These are phyloP conservation scores for Drosophila murphyi DNA, from an alignment of 1,140 invertebrate species.

Conservation along the genomic window DNA sequence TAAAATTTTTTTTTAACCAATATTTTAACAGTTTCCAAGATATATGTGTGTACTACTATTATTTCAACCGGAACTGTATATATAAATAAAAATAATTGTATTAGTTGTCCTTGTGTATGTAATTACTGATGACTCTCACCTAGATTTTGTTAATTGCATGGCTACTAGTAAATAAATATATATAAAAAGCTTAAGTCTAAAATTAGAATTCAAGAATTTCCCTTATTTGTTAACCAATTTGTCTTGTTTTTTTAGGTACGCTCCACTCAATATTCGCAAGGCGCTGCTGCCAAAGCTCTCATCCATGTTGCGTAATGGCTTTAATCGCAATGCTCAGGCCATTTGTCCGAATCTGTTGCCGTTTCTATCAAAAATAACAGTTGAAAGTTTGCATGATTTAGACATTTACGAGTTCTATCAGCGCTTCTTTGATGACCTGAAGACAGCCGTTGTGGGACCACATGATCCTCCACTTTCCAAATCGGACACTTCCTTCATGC, in stretches of 20 bases:
- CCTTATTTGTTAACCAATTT: too few relatives aligned
- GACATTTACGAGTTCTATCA: conserved; percentile 86
- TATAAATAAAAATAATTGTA: too few relatives aligned
- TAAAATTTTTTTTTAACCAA: too few relatives aligned
- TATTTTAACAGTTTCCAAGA: too few relatives aligned
- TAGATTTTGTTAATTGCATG: too few relatives aligned
- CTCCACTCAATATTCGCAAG: conserved; percentile 89
- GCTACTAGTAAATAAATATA: too few relatives aligned
- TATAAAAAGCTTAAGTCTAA: too few relatives aligned
- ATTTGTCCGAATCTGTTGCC: conserved; percentile 91
- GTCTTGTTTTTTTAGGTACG: conserved; percentile 86
- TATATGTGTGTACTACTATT: too few relatives aligned
- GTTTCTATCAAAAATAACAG: conserved; percentile 88
- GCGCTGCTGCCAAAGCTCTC: conserved; percentile 89
- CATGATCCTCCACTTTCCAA: conserved; percentile 64
- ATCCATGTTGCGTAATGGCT: conserved; percentile 88
- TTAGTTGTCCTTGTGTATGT: too few relatives aligned
- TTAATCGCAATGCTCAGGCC: conserved; percentile 89
- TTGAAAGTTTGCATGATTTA: conserved; percentile 81
- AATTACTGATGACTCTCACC: too few relatives aligned
- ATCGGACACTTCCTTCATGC: conserved; percentile 87
- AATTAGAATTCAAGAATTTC: too few relatives aligned
- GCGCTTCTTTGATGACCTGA: conserved; percentile 89
- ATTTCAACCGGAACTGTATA: too few relatives aligned
- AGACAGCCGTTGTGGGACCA: conserved; percentile 40